These are phyloP conservation scores for Actias luna DNA, from an alignment of 2,888 invertebrate species.

Conservation along the genomic window DNA sequence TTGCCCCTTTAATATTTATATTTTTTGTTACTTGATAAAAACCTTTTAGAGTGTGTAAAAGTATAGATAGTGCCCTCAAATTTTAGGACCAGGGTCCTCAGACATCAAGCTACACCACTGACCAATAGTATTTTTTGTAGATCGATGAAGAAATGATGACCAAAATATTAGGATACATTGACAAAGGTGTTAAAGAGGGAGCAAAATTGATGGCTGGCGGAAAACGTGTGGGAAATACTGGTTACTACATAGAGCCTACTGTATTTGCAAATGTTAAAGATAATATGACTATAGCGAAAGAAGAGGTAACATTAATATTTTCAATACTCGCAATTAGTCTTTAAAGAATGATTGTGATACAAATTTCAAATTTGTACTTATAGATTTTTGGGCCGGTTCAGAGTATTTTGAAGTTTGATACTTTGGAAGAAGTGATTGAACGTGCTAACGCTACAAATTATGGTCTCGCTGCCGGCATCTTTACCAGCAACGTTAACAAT, in stretches of 20 bases:
- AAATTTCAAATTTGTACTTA: background rate
- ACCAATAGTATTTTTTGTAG: conserved; percentile 55
- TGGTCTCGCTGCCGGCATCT: conserved; percentile 91
- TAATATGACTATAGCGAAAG: conserved; percentile 87
- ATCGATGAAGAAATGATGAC: conserved; percentile 87
- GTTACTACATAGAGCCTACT: conserved; percentile 90
- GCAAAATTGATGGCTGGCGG: conserved; percentile 91
- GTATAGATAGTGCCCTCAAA: too few relatives aligned
- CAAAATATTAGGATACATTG: conserved; percentile 88
- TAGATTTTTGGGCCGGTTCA: conserved; percentile 96
- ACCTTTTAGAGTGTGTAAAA: too few relatives aligned
- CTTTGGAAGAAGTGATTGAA: conserved; percentile 89
- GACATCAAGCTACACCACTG: too few relatives aligned
- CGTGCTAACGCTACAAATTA: conserved; percentile 90
- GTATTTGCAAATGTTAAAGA: conserved; percentile 89
- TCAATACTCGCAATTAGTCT: too few relatives aligned
- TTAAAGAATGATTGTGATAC: too few relatives aligned
- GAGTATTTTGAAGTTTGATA: conserved; percentile 90
- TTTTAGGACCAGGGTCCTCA: too few relatives aligned
- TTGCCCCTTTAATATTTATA: too few relatives aligned
- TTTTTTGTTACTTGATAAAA: too few relatives aligned
- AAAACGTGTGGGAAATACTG: conserved; percentile 80
- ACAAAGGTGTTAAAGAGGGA: conserved; percentile 89
- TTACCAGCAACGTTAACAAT: conserved; percentile 89
- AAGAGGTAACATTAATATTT: conserved; percentile 83